Percentiles rank a stretch among this genome's conserved stretches.
These are phyloP conservation scores for Takifugu flavidus DNA, from an alignment of 2,113 vertebrate species.

Conservation along the genomic window DNA sequence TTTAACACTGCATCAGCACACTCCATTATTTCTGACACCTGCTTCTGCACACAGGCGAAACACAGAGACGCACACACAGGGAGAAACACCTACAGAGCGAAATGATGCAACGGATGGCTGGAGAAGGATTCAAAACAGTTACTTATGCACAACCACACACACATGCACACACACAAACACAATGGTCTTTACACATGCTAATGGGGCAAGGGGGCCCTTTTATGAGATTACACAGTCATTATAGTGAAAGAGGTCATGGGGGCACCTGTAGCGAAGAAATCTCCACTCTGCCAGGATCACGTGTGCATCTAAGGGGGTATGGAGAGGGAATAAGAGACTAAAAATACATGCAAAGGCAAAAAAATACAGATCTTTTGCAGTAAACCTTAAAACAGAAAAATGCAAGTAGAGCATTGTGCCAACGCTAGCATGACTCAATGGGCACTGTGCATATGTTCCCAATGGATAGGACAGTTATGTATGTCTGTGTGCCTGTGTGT, in stretches of 20 bases:
- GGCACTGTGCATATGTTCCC: constrained; percentile 70
- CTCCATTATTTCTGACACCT: constrained; percentile 65
- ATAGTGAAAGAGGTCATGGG: constrained; percentile 59
- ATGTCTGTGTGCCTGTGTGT: constrained; percentile 28
- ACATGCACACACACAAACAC: constrained; percentile 40
- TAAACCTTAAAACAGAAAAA: not conserved
- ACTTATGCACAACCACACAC: constrained; percentile 44
- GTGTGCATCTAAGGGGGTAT: not conserved
- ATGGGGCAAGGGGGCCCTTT: constrained; percentile 57
- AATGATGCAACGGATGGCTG: constrained; percentile 25
- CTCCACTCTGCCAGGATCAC: constrained; percentile 36
- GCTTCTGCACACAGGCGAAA: constrained; percentile 32
- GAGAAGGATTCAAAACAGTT: constrained; percentile 32
- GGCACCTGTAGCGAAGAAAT: constrained; percentile 59
- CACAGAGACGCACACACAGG: constrained; percentile 10
- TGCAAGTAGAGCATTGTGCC: constrained; percentile 16
- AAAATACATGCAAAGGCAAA: not conserved
- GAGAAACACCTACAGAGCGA: constrained; percentile 1
- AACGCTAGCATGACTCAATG: constrained; percentile 43
- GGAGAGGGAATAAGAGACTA: no score
- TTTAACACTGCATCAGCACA: constrained; percentile 53
- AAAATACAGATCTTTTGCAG: constrained; percentile 6
- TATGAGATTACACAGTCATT: constrained; percentile 71
- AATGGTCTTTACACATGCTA: constrained; percentile 69
- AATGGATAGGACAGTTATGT: constrained; percentile 60